phyloP scores from a whole-genome alignment of 2,797 vertebrate genomes.

The Menidia menidia region DNA sequence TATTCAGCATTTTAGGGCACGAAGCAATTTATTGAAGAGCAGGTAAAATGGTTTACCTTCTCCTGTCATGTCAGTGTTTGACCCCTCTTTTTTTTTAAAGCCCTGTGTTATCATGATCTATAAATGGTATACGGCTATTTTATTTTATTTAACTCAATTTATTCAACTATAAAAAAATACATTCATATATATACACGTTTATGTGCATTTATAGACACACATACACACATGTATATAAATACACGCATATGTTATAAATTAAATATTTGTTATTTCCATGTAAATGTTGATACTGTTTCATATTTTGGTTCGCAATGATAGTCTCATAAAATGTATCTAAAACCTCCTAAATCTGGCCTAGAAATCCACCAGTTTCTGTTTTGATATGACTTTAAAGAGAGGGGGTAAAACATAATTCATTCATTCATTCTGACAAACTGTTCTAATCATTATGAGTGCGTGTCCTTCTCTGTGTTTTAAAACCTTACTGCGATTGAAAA shows the following conservation, averaged over 20 bases:
- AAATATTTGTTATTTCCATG: background rate
- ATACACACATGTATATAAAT: too few species aligned
- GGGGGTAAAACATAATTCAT: background rate
- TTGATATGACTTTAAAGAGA: background rate
- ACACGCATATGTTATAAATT: background rate
- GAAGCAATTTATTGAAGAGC: conserved; percentile 1
- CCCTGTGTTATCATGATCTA: too few species aligned
- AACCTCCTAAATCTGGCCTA: conserved; percentile 13
- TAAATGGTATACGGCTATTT: too few species aligned
- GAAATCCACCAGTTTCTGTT: background rate
- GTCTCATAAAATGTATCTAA: background rate
- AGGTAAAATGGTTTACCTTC: conserved; percentile 31
- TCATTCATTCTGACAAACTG: background rate
- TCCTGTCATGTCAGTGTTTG: conserved; percentile 18
- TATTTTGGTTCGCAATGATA: background rate
- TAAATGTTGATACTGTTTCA: background rate
- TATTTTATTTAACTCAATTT: too few species aligned
- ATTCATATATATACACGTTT: too few species aligned
- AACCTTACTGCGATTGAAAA: conserved; percentile 18
- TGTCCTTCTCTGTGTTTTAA: conserved; percentile 20
- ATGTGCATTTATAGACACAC: too few species aligned
- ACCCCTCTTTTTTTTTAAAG: conserved; percentile 6
- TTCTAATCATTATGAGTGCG: background rate
- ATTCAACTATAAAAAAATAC: too few species aligned
- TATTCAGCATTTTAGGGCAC: conserved; percentile 17